Evolutionary conservation across 2,797 vertebrate species (phyloP).

Genomic region (Hafferia zeledoni): DNA sequence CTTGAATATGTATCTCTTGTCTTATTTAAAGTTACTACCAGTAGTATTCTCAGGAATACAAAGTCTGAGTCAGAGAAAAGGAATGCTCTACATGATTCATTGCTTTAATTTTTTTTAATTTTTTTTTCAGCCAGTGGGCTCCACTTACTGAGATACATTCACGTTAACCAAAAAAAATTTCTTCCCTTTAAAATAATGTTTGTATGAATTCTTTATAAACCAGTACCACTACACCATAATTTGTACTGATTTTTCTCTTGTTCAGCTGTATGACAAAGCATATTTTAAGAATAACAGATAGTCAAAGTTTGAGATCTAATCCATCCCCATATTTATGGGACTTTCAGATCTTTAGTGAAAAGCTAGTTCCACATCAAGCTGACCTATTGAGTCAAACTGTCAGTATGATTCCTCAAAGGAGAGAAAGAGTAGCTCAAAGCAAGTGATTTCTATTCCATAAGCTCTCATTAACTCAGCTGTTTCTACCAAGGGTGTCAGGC

Average conservation of each 20-base stretch:
- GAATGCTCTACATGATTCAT: not conserved
- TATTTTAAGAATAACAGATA: not conserved
- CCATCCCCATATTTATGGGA: not conserved
- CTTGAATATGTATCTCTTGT: not conserved
- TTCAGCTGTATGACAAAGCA: not conserved
- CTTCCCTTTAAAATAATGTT: not conserved
- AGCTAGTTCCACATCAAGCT: not conserved
- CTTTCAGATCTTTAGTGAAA: constrained; percentile 11
- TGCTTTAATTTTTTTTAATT: not conserved
- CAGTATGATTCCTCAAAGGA: constrained; percentile 19
- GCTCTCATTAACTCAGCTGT: constrained; percentile 7
- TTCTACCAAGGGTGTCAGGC: not conserved
- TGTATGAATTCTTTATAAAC: not conserved
- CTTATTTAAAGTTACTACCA: not conserved
- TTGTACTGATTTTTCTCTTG: not conserved
- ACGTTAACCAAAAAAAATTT: not conserved
- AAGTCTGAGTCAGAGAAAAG: not conserved
- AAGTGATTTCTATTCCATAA: not conserved
- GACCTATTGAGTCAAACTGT: constrained; percentile 25
- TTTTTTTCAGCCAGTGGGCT: not conserved
- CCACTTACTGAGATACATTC: not conserved
- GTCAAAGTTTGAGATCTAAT: not conserved
- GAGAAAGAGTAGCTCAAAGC: constrained; percentile 15
- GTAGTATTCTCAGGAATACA: not conserved
- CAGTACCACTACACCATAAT: not conserved